Evolutionary conservation across 2,113 vertebrate genomes (phyloP).

Genomic region (Prunella himalayana): DNA sequence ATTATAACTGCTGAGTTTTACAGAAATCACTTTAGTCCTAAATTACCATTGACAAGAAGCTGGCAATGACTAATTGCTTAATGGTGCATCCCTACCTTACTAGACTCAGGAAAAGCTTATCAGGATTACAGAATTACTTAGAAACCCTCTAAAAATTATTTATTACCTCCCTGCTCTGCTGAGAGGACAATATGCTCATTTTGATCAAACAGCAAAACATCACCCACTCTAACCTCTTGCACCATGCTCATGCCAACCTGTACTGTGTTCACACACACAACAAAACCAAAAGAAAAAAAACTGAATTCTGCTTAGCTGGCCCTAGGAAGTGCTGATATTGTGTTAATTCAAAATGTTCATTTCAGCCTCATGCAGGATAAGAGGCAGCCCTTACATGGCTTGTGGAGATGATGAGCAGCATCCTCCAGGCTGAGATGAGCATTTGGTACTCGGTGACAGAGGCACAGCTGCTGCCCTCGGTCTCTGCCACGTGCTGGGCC

Average conservation of each 20-base stretch:
- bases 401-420: slow-evolving; percentile 90
- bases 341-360: neutral
- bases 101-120: neutral
- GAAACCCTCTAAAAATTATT: neutral
- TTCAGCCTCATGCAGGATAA: neutral
- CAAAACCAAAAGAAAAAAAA: neutral
- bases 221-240: neutral
- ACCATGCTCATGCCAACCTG: neutral
- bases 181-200: neutral
- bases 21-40: neutral
- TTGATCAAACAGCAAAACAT: neutral
- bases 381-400: slow-evolving; percentile 79
- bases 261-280: neutral
- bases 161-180: neutral
- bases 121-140: neutral
- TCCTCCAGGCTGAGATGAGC: slow-evolving; percentile 93
- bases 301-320: neutral
- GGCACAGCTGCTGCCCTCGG: slow-evolving; percentile 80
- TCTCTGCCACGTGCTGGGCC: slow-evolving; percentile 82
- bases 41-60: neutral
- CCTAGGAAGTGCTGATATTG: neutral
- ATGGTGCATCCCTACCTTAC: neutral
- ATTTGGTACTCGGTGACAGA: slow-evolving; percentile 85
- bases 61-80: neutral
- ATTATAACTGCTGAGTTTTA: neutral